These are phyloP conservation scores for fruit fly (Drosophila melanogaster) DNA, from an alignment of 1,140 invertebrate genomes.

Conservation along the genomic window DNA sequence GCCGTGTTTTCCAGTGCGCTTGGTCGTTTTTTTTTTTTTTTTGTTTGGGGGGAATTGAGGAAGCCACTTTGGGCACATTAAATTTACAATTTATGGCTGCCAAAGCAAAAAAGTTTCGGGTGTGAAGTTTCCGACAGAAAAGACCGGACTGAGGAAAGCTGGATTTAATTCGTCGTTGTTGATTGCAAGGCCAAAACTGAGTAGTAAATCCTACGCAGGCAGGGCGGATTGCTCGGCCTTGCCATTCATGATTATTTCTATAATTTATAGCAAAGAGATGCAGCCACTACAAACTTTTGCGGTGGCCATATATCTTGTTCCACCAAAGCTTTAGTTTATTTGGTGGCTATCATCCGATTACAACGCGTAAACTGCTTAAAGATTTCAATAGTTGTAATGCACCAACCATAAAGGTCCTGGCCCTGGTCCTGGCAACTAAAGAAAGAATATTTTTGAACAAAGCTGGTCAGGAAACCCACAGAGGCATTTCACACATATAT, in stretches of 20 bases:
- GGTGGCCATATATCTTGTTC: slow-evolving; percentile 7
- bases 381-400: slow-evolving; percentile 26
- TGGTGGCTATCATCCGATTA: slow-evolving; percentile 16
- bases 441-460: slow-evolving; percentile 30
- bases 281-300: slow-evolving; percentile 8
- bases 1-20: slow-evolving; percentile 9
- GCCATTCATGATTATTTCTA: slow-evolving; percentile 8
- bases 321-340: slow-evolving; percentile 2
- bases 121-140: neutral
- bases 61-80: slow-evolving; percentile 46
- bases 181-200: neutral
- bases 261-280: slow-evolving; percentile 10
- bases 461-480: neutral
- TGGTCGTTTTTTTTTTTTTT: neutral
- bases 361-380: slow-evolving; percentile 25
- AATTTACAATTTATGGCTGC: slow-evolving; percentile 69
- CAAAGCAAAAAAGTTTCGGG: slow-evolving; percentile 41
- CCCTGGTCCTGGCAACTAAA: neutral
- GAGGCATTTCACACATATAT: slow-evolving; percentile 29
- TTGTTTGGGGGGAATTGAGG: neutral
- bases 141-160: neutral
- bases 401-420: slow-evolving; percentile 4
- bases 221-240: neutral
- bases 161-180: neutral
- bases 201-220: slow-evolving; percentile 12